phyloP scores from a whole-genome alignment of 2,113 vertebrate species.

The Corythoichthys haematopterus region DNA sequence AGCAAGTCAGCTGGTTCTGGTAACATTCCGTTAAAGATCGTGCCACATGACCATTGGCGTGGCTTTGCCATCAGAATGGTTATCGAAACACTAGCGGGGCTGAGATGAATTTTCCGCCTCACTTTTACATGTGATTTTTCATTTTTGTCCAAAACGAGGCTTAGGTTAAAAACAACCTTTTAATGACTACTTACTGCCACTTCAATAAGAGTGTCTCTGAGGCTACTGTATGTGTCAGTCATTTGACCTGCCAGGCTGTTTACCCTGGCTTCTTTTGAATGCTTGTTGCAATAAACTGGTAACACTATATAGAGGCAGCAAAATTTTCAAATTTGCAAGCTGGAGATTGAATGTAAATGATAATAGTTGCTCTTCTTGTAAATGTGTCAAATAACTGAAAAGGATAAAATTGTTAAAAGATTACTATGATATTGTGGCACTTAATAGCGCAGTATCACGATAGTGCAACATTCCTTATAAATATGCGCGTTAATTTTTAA shows the following conservation, averaged over 20 bases:
- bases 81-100: background rate
- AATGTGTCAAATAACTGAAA: background rate
- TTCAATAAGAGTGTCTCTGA: constrained; percentile 14
- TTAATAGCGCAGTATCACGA: too few relatives aligned
- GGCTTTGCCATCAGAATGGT: constrained; percentile 23
- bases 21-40: constrained; percentile 34
- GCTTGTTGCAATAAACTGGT: constrained; percentile 35
- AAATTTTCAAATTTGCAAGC: background rate
- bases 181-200: constrained; percentile 13
- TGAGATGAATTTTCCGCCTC: constrained; percentile 5
- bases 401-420: too few relatives aligned
- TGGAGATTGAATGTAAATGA: background rate
- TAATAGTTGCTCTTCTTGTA: background rate
- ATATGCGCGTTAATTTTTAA: too few relatives aligned
- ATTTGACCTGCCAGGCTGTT: constrained; percentile 20
- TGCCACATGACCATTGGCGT: constrained; percentile 17
- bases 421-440: too few relatives aligned
- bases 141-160: constrained; percentile 7
- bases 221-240: constrained; percentile 11
- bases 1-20: constrained; percentile 43
- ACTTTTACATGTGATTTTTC: constrained; percentile 5
- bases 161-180: constrained; percentile 12
- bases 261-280: constrained; percentile 27
- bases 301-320: constrained; percentile 24
- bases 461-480: too few relatives aligned